Conservation (phyloP, 1,140 invertebrate species). For the Chironomus striatipennis region DNA sequence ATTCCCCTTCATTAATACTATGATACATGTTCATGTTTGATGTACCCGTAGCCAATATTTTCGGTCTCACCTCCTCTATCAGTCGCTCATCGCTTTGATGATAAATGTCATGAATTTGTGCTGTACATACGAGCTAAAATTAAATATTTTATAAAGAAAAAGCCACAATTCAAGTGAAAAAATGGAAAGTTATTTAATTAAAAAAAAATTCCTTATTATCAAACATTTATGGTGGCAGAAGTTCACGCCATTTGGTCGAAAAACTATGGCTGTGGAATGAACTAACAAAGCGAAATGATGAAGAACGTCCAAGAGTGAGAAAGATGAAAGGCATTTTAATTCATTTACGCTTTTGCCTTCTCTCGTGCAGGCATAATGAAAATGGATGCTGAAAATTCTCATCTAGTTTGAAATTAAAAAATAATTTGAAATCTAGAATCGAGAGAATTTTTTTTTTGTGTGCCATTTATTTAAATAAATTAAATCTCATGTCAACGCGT, state of each 20-base stretch:
- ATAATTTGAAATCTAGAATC: neutral
- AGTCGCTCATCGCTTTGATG: conserved; percentile 51
- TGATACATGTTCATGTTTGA: conserved; percentile 22
- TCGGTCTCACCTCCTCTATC: conserved; percentile 43
- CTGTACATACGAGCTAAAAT: conserved; percentile 46
- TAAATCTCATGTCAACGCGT: neutral
- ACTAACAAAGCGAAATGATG: neutral
- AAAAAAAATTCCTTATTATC: neutral
- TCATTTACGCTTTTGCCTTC: neutral
- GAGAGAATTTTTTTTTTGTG: no score
- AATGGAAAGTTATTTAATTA: conserved; percentile 9
- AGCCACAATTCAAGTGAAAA: neutral
- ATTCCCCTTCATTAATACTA: neutral
- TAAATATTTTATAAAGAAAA: neutral
- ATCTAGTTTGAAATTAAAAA: neutral
- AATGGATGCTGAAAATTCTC: neutral
- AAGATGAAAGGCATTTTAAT: neutral
- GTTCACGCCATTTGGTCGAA: neutral
- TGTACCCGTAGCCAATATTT: conserved; percentile 28
- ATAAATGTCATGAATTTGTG: conserved; percentile 49
- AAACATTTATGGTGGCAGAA: neutral
- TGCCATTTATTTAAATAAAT: no score
- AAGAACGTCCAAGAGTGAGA: neutral
- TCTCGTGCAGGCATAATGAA: neutral
- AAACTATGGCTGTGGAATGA: neutral